Evolutionary conservation across 1,140 invertebrate species (phyloP), one percentile per base, ranked within the genome.

Genomic region (Drosophila ercepeae): DNA sequence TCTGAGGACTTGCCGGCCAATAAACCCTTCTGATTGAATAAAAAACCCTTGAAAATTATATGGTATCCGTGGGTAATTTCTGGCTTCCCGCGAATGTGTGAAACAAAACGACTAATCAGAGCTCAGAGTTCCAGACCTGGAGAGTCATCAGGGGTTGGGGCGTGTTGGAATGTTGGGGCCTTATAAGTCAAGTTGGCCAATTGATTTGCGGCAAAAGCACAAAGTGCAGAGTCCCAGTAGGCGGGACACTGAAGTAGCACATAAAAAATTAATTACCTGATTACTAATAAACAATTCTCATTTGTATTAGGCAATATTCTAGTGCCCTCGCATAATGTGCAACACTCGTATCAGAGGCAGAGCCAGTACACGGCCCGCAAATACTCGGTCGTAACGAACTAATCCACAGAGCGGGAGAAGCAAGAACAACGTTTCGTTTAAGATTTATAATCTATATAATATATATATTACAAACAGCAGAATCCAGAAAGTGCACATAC

Each of bases 301-400:
- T 89, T 73, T 73, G 69, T 75, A 86, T 50, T 84, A 91, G 89
- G 83, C 76, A 90, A 77, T 72, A 78, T 91, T 83, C 48, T 91
- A 79, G 53, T 91, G 68, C 90, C 90, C 73, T 78, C 75, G 59
- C 88, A 91, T 72, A 91, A 90, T 75, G 81, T 91, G 50, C 90
- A 91, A 42, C 89, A 91, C 73, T n/a, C n/a, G n/a, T 91, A 91
- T 90, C 90, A 91, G 75, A 88, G 90, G 69, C 90, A 91, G 75
- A 89, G 90, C 65, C 90, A 91, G 64, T 91, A 78, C 76, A 76
- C 84, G 41, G 73, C 89, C 48, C 86, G 90, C 63, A 91, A 91
- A 84, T 91, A 91, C 72, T 90, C 90, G 51, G 90, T 91, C 41
- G 75, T 90, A 57, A 90, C 81, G 59, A 89, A 89, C 61, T 91